phyloP scores from a whole-genome alignment of 2,888 invertebrate species.

The Theretra japonica region DNA sequence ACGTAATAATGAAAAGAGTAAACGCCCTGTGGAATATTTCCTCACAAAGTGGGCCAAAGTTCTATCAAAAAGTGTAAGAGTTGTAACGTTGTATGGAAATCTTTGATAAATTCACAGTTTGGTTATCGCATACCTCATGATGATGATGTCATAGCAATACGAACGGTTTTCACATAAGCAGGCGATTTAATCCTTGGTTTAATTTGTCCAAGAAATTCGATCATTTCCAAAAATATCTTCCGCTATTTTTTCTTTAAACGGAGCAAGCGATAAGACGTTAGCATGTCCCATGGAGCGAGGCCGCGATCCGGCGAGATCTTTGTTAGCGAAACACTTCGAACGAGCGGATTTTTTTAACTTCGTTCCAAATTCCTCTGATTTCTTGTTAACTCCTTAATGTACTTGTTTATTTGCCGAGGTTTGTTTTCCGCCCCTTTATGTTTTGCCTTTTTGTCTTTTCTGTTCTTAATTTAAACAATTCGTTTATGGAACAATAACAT shows the following conservation, averaged over 20 bases:
- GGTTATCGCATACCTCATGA: too few relatives aligned
- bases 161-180: neutral
- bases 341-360: slow-evolving; percentile 65
- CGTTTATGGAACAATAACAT: neutral
- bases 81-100: too few relatives aligned
- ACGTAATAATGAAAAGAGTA: too few relatives aligned
- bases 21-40: too few relatives aligned
- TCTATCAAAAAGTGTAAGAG: too few relatives aligned
- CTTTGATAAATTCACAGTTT: too few relatives aligned
- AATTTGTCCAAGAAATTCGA: too few relatives aligned
- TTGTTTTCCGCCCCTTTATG: slow-evolving; percentile 30
- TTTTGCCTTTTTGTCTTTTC: neutral
- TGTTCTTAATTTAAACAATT: neutral
- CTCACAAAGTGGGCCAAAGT: too few relatives aligned
- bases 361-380: slow-evolving; percentile 61
- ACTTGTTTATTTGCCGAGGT: slow-evolving; percentile 50
- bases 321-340: slow-evolving; percentile 66
- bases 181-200: too few relatives aligned
- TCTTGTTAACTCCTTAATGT: slow-evolving; percentile 55
- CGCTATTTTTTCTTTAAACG: slow-evolving; percentile 43
- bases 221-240: neutral
- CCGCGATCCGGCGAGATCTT: slow-evolving; percentile 68
- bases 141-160: too few relatives aligned
- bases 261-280: slow-evolving; percentile 48
- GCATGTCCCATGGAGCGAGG: slow-evolving; percentile 59